Evolutionary conservation across 1,140 invertebrate genomes (phyloP).

Genomic region (Diachasmimorpha longicaudata): DNA sequence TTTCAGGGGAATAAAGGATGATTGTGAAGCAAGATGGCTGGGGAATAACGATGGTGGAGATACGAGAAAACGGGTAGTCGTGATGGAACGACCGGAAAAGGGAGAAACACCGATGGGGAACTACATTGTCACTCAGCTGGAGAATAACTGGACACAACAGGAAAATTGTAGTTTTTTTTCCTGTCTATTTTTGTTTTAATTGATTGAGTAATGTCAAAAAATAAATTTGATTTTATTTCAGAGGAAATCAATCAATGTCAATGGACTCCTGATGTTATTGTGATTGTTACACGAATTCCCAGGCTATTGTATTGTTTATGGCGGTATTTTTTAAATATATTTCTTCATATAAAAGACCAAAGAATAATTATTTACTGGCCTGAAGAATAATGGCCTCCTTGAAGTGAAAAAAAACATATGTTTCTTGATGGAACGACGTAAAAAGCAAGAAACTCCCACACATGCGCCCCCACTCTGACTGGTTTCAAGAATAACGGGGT

Average conservation of each 20-base stretch:
- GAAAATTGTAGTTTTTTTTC: too few relatives aligned
- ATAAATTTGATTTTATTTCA: background rate
- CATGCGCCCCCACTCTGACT: background rate
- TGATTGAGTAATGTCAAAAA: too few relatives aligned
- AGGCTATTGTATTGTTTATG: too few relatives aligned
- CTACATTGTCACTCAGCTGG: background rate
- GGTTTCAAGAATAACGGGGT: background rate
- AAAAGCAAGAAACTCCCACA: background rate
- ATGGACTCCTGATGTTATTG: too few relatives aligned
- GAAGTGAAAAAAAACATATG: background rate
- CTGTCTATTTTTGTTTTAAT: too few relatives aligned
- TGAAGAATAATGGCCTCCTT: background rate
- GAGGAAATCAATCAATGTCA: too few relatives aligned
- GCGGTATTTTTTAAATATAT: too few relatives aligned
- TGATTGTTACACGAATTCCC: too few relatives aligned
- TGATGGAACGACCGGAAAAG: background rate
- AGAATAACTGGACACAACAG: background rate
- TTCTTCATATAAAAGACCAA: too few relatives aligned
- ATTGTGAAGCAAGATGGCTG: background rate
- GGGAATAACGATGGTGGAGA: background rate
- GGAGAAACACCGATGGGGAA: background rate
- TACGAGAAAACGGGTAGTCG: background rate
- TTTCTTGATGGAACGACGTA: background rate
- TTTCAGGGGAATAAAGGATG: background rate
- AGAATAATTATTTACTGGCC: too few relatives aligned